Evolutionary conservation across 2,888 invertebrate genomes (phyloP), one percentile per base, ranked within the genome.

Genomic region (Melikaiella ostensackeni): DNA sequence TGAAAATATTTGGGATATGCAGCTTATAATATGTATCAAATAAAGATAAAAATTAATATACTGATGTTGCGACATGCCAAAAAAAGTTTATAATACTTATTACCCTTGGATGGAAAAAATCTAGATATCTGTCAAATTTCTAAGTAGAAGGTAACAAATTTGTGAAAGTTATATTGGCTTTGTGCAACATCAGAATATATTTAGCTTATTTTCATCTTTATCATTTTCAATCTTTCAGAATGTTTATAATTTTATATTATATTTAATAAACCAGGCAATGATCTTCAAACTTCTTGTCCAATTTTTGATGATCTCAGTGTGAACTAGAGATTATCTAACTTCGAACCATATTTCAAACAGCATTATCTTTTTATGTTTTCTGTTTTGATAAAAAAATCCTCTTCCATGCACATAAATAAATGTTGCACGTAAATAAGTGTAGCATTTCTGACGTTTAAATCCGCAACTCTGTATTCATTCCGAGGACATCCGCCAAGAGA

Each of bases 381-480:
- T 38, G n/a, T 63, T 63, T 35, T 21, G 4, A 21, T n/a, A 35
- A 38, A 21, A 21, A 63, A 63, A 38, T 13, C 9, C 55, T 55
- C 4, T 55, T 55, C 21, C 11, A 55, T 9, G 21, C 9, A 38
- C 33, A 16, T 74, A 62, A 57, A 74, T 74, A 50, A 50, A 30
- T 66, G 33, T 35, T 50, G 27, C 73, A 74, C 27, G 38, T 62
- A 57, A 50, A 75, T 66, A 66, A 46, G n/a, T 50, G 50, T 70
- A 50, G 46, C 13, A 46, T 30, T 50, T 70, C 50, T 70, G 70
- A 70, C 50, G 50, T 30, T 50, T 55, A 50, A 50, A 70, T 70
- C 70, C 50, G 30, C 70, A 70, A 70, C 70, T 50, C 70, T n/a
- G 70, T 70, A 70, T 70, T 50, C 27, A 70, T 70, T 70, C n/a